Evolutionary conservation across 1,140 invertebrate species (phyloP).

Genomic region (Pygmarrhopalites habei): DNA sequence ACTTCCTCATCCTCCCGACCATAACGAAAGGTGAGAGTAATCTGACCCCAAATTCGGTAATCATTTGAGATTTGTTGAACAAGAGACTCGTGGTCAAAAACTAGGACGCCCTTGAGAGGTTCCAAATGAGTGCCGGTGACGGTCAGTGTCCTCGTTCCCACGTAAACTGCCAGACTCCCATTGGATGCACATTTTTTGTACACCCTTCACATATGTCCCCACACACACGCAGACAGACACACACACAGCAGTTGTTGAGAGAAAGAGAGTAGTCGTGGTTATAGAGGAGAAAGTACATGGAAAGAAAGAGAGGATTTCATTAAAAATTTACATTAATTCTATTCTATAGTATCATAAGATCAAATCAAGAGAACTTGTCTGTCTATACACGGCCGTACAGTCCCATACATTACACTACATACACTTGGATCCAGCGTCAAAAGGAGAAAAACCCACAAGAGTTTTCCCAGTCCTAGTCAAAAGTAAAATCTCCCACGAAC

Average conservation of each 20-base stretch:
- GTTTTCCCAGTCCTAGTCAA: too few species aligned
- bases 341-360: too few species aligned
- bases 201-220: constrained; percentile 25
- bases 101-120: constrained; percentile 34
- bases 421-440: too few species aligned
- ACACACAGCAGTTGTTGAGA: neutral
- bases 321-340: too few species aligned
- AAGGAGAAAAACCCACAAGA: too few species aligned
- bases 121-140: constrained; percentile 32
- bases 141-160: constrained; percentile 33
- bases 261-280: neutral
- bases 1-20: constrained; percentile 86
- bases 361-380: too few species aligned
- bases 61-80: constrained; percentile 23
- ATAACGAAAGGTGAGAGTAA: constrained; percentile 79
- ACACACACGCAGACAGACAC: neutral
- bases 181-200: constrained; percentile 40
- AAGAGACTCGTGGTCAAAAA: constrained; percentile 37
- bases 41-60: constrained; percentile 53
- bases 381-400: too few species aligned
- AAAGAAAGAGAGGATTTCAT: too few species aligned
- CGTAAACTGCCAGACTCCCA: constrained; percentile 38
- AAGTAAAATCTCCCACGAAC: too few species aligned
- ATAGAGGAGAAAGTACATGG: too few species aligned
- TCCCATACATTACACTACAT: too few species aligned